Percentiles rank a stretch among this genome's conserved stretches.
phyloP scores from a whole-genome alignment of 1,140 invertebrate genomes.

The Drosophila subpulchrella region DNA sequence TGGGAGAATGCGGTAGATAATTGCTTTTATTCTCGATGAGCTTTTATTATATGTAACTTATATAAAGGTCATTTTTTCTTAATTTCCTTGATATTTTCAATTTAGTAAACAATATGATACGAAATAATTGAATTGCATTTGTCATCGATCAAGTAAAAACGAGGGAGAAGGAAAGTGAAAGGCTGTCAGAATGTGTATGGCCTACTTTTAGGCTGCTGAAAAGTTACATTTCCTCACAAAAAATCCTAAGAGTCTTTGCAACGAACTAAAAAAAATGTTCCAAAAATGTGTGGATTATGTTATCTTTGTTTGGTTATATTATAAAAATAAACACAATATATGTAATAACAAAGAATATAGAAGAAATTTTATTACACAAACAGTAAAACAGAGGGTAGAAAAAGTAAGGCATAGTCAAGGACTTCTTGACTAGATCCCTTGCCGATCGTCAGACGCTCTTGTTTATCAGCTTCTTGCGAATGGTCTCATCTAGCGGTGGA shows the following conservation, averaged over 20 bases:
- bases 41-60: too few species aligned
- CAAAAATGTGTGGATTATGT: too few species aligned
- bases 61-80: not conserved
- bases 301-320: too few species aligned
- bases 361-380: slow-evolving; percentile 3
- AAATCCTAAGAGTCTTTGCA: too few species aligned
- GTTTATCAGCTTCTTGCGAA: slow-evolving; percentile 80
- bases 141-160: not conserved
- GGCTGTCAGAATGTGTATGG: not conserved
- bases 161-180: not conserved
- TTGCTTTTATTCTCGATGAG: too few species aligned
- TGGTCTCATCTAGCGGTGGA: slow-evolving; percentile 92
- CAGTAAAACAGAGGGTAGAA: not conserved
- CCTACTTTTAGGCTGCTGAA: slow-evolving; percentile 20
- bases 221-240: not conserved
- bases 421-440: not conserved
- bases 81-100: not conserved
- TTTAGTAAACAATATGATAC: not conserved
- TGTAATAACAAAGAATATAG: not conserved
- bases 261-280: too few species aligned
- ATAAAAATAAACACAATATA: not conserved
- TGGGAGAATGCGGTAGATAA: too few species aligned
- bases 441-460: slow-evolving; percentile 34
- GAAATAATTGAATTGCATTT: not conserved
- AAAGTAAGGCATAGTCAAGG: not conserved